Conservation (phyloP, 2,797 vertebrate species). For the Xenops minutus region DNA sequence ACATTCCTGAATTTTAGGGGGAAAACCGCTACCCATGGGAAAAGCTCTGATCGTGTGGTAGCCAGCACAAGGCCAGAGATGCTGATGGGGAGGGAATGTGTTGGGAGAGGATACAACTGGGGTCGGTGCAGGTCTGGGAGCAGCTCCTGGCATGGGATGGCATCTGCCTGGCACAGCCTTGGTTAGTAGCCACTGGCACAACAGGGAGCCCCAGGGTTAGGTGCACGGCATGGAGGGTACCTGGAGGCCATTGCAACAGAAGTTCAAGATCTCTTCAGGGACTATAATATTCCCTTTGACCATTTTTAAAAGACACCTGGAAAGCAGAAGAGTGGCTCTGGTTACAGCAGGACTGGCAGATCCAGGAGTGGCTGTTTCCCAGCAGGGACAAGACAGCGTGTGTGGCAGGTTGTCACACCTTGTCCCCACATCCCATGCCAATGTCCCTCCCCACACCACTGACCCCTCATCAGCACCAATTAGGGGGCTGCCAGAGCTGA, state of each 20-base stretch:
- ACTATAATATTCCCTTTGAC: slow-evolving; percentile 33
- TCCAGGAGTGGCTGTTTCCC: fast-evolving
- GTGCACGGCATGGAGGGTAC: not conserved
- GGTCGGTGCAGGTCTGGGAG: not conserved
- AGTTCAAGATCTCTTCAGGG: slow-evolving; percentile 50
- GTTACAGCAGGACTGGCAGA: not conserved
- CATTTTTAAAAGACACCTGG: slow-evolving; percentile 54
- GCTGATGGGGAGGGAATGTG: fast-evolving
- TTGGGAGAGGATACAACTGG: not conserved
- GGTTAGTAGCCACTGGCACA: not conserved
- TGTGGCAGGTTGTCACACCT: fast-evolving
- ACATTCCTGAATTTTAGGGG: not conserved
- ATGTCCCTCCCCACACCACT: not conserved
- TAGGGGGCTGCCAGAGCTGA: fast-evolving
- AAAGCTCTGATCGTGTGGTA: not conserved
- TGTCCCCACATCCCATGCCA: not conserved
- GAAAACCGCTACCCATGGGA: fast-evolving
- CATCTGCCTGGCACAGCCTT: not conserved
- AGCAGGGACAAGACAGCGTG: fast-evolving
- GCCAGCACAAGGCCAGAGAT: not conserved
- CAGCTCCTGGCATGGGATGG: not conserved
- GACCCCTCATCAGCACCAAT: not conserved
- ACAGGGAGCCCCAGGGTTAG: not conserved
- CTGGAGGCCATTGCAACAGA: slow-evolving; percentile 58
- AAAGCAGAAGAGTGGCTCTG: slow-evolving; percentile 23